Conservation (phyloP, 2,113 vertebrate genomes). For the Siphamia tubifer region DNA sequence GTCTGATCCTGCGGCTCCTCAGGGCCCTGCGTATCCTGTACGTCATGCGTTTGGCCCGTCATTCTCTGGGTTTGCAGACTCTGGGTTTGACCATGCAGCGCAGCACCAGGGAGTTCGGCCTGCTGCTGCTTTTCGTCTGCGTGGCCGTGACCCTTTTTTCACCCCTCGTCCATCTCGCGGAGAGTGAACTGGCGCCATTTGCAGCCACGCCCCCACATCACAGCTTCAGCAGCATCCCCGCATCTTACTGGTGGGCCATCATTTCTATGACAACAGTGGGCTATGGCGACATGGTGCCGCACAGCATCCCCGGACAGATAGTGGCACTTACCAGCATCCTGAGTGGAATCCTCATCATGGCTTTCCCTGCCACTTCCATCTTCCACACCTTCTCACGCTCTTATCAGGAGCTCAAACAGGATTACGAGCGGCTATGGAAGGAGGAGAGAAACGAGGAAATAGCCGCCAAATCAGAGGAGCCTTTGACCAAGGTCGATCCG, state of each 20-base stretch:
- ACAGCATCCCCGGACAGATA: constrained; percentile 91
- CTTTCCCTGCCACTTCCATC: constrained; percentile 95
- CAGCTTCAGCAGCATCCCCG: constrained; percentile 94
- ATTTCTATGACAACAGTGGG: constrained; percentile 98
- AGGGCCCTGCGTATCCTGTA: constrained; percentile 93
- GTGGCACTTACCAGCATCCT: constrained; percentile 95
- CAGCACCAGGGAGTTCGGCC: constrained; percentile 88
- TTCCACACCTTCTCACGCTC: constrained; percentile 96
- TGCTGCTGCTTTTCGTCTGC: constrained; percentile 90
- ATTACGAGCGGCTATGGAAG: constrained; percentile 83
- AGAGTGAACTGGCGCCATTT: constrained; percentile 83
- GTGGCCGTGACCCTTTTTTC: constrained; percentile 93
- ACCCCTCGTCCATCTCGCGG: constrained; percentile 89
- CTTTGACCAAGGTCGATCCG: neutral
- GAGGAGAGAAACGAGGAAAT: constrained; percentile 64
- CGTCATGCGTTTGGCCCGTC: constrained; percentile 93
- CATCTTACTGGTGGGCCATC: constrained; percentile 98
- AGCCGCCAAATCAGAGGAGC: constrained; percentile 26
- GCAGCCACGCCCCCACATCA: constrained; percentile 80
- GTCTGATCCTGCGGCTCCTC: constrained; percentile 88
- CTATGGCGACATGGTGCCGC: constrained; percentile 95
- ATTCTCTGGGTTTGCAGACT: constrained; percentile 94
- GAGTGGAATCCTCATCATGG: constrained; percentile 97
- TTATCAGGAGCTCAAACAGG: constrained; percentile 89
- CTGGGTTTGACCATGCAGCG: constrained; percentile 89